Evolutionary conservation across 2,888 invertebrate genomes (phyloP), one percentile per base, ranked within the genome.

Genomic region (Diloba caeruleocephala): DNA sequence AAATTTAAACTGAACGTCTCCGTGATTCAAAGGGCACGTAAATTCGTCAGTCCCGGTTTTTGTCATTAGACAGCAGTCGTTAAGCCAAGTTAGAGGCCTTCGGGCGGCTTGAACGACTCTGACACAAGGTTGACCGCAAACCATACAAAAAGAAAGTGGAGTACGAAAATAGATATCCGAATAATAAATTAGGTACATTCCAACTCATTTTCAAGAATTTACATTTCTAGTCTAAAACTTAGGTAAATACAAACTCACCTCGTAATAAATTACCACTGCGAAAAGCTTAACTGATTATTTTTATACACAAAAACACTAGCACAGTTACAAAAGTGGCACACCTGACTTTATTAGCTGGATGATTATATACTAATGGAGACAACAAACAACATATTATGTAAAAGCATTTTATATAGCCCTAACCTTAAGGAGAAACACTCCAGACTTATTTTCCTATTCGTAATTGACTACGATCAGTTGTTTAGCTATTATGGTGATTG

Each of bases 381-480:
- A 55, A 63, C 51, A 48, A 61, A 58, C 32, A 62, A 57, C 65
- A 72, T 21, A n/a, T 46, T 31, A 38, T 53, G 51, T 59, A 70
- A 52, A 62, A 66, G 69, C 59, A 66, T 60, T 42, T 65, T 55
- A 49, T 37, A 53, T 39, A 55, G 53, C 52, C 32, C 48, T 52
- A 64, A 17, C 34, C 48, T 51, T 58, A 58, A 56, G 61, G 51
- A 44, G 52, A 55, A 36, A 62, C 60, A 71, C 73, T 73, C 49
- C 38, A 55, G 50, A 53, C 38, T 52, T 69, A 53, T 66, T 61
- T 56, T 59, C 55, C 57, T 57, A 60, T 63, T 67, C 51, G 67
- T 78, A 81, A 82, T 82, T 74, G 81, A 78, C 75, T 79, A 74
- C 70, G 72, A 80, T 81, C 76, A 67, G 77, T 67, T 59, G 63